phyloP scores from a whole-genome alignment of 2,888 invertebrate species.

The Tetranychus truncatus region DNA sequence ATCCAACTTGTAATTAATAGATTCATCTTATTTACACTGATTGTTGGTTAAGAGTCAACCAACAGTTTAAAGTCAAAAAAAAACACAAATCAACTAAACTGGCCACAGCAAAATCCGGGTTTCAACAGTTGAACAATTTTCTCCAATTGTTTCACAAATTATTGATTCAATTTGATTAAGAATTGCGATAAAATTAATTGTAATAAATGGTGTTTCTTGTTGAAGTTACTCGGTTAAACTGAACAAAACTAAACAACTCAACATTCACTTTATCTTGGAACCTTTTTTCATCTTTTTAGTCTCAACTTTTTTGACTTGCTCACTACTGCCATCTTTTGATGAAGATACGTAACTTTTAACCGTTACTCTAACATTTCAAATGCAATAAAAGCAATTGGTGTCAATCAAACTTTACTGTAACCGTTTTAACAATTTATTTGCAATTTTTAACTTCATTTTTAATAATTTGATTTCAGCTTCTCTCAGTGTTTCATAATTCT shows the following conservation, averaged over 20 bases:
- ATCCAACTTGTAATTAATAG: not conserved
- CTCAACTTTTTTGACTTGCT: not conserved
- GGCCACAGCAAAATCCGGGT: too few relatives aligned
- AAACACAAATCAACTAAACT: not conserved
- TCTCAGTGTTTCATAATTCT: not conserved
- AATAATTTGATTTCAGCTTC: not conserved
- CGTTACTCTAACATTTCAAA: not conserved
- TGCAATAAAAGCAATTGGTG: not conserved
- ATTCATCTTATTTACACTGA: not conserved
- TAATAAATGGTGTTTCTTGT: not conserved
- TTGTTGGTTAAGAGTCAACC: not conserved
- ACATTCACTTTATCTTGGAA: not conserved
- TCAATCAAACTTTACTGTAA: not conserved
- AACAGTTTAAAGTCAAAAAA: not conserved
- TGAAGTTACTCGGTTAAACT: not conserved
- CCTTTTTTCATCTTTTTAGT: not conserved
- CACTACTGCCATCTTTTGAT: not conserved
- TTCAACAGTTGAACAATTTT: too few relatives aligned
- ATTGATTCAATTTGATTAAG: too few relatives aligned
- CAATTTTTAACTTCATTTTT: not conserved
- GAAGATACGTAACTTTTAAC: not conserved
- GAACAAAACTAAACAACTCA: not conserved
- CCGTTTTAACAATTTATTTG: not conserved
- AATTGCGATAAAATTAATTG: too few relatives aligned
- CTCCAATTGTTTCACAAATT: too few relatives aligned